A percentile compares a stretch with the other conserved stretches of the same genome.
phyloP scores from a whole-genome alignment of 2,797 vertebrate species.

The Dicrostonyx torquatus region DNA sequence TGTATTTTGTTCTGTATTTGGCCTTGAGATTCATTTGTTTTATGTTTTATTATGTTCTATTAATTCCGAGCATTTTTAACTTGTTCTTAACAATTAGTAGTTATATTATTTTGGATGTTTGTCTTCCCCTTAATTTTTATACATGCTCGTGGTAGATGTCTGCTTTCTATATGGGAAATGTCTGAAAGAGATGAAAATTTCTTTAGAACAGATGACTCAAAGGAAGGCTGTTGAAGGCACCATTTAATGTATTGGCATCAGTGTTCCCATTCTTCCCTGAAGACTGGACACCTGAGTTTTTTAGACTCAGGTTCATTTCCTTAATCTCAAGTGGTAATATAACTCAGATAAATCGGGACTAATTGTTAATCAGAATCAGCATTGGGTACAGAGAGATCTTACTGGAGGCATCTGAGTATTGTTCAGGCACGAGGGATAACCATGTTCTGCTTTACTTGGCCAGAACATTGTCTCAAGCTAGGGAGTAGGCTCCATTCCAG shows the following conservation, averaged over 20 bases:
- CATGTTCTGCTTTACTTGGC: conserved; percentile 86
- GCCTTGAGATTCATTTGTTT: conserved; percentile 48
- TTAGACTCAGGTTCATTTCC: neutral
- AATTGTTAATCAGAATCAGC: conserved; percentile 82
- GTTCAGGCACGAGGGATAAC: conserved; percentile 84
- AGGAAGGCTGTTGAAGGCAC: neutral
- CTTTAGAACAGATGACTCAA: conserved; percentile 58
- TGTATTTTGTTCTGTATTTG: neutral
- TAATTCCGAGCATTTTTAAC: conserved; percentile 52
- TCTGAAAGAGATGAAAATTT: conserved; percentile 50
- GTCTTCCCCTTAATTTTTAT: conserved; percentile 58
- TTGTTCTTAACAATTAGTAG: neutral
- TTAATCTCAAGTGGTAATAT: neutral
- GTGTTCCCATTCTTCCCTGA: neutral
- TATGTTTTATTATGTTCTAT: conserved; percentile 25
- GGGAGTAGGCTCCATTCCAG: conserved; percentile 85
- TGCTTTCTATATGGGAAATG: conserved; percentile 18
- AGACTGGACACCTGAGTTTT: neutral
- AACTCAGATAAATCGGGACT: conserved; percentile 73
- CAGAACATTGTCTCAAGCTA: conserved; percentile 86
- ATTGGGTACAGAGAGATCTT: conserved; percentile 80
- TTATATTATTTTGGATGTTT: conserved; percentile 25
- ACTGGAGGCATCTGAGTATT: conserved; percentile 80
- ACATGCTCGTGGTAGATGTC: conserved; percentile 44
- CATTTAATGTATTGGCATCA: neutral